phyloP scores from a whole-genome alignment of 1,140 invertebrate species.

The Drosophila lacertosa region DNA sequence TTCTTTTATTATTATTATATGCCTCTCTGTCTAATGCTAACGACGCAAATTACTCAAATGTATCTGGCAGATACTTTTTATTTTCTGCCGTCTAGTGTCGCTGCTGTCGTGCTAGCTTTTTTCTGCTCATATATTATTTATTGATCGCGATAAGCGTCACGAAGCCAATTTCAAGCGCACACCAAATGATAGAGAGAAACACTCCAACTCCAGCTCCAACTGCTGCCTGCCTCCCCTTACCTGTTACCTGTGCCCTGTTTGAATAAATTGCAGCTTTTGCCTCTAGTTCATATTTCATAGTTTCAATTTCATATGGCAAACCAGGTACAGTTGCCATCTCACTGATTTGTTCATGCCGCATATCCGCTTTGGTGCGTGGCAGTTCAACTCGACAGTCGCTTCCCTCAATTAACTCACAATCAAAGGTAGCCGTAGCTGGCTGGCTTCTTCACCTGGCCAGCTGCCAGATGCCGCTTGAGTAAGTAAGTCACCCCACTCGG shows the following conservation, averaged over 20 bases:
- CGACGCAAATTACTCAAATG: conserved; percentile 83
- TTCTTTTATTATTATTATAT: conserved; percentile 82
- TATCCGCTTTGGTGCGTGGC: conserved; percentile 70
- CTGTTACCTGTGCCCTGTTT: conserved; percentile 12
- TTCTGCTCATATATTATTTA: conserved; percentile 79
- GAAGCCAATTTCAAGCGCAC: conserved; percentile 79
- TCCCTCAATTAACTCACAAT: conserved; percentile 65
- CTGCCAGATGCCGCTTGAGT: conserved; percentile 59
- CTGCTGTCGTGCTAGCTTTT: conserved; percentile 42
- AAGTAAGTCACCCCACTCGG: conserved; percentile 61
- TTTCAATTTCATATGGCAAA: conserved; percentile 2
- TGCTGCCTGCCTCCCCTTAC: background rate
- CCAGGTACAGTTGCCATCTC: conserved; percentile 40
- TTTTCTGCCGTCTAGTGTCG: conserved; percentile 66
- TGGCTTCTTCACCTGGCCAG: conserved; percentile 24
- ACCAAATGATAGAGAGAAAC: conserved; percentile 68
- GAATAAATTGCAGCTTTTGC: conserved; percentile 5
- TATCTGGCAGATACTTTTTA: conserved; percentile 79
- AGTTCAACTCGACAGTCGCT: conserved; percentile 36
- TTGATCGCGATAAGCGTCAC: conserved; percentile 82
- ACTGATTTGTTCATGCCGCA: conserved; percentile 52
- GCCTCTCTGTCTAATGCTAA: conserved; percentile 76
- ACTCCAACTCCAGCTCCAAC: conserved; percentile 17
- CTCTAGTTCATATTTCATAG: too few species aligned
- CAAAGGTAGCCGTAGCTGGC: conserved; percentile 55